phyloP scores from a whole-genome alignment of 2,888 invertebrate species.

The Piscicola geometra region DNA sequence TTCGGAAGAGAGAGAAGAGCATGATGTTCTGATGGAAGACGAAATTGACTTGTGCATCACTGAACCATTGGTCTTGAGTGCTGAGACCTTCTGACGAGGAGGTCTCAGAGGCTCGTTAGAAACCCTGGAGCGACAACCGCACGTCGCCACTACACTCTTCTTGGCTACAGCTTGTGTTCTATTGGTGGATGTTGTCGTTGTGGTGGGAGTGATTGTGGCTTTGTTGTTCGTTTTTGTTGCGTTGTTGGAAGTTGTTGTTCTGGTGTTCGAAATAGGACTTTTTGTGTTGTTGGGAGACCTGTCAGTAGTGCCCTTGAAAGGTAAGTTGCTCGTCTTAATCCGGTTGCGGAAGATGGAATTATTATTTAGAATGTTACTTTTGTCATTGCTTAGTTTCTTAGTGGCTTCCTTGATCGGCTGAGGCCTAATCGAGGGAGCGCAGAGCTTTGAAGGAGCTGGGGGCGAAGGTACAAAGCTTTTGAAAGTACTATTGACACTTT shows the following conservation, averaged over 20 bases:
- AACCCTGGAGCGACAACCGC: neutral
- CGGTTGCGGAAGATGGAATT: too few relatives aligned
- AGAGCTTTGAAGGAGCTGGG: neutral
- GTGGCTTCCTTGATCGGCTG: neutral
- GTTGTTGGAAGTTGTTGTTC: neutral
- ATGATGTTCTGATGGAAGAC: neutral
- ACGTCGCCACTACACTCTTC: neutral
- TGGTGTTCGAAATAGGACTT: too few relatives aligned
- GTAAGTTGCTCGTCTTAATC: too few relatives aligned
- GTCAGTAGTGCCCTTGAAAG: neutral
- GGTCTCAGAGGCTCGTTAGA: neutral
- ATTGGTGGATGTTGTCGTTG: neutral
- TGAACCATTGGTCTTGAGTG: slow-evolving; percentile 5
- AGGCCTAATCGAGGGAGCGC: neutral
- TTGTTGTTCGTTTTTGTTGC: neutral
- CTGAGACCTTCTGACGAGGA: neutral
- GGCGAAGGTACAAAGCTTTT: slow-evolving; percentile 8
- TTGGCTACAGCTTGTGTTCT: neutral
- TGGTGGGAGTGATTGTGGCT: neutral
- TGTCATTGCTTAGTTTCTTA: neutral
- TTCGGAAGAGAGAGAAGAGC: neutral
- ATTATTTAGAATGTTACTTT: neutral
- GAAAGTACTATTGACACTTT: neutral
- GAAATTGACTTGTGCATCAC: slow-evolving; percentile 8
- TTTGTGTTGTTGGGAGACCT: neutral